Conservation (phyloP, 2,888 invertebrate genomes). For the Calameuta idolon region DNA sequence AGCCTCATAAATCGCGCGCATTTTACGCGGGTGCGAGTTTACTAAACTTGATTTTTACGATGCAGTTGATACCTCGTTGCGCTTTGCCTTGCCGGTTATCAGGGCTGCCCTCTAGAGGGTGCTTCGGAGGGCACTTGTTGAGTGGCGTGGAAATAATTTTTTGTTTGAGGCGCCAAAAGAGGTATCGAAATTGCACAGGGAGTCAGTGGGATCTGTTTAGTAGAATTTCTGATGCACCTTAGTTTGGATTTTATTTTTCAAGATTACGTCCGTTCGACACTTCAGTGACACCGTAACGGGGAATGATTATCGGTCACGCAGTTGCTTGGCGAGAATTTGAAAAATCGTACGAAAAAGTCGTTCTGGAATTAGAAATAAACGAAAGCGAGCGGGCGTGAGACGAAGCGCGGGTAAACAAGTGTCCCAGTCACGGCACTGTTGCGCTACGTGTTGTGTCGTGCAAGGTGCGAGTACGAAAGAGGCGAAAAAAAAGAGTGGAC, state of each 20-base stretch:
- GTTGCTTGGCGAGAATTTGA: neutral
- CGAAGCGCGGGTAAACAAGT: neutral
- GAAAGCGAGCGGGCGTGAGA: neutral
- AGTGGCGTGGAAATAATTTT: neutral
- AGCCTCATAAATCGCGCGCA: neutral
- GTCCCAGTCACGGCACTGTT: neutral
- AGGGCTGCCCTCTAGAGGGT: slow-evolving; percentile 25
- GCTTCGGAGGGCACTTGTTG: neutral
- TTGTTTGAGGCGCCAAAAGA: too few relatives aligned
- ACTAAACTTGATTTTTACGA: slow-evolving; percentile 36
- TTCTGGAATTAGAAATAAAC: neutral
- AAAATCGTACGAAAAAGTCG: neutral
- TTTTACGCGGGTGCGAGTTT: slow-evolving; percentile 30
- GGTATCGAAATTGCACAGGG: neutral
- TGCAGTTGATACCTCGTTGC: slow-evolving; percentile 43
- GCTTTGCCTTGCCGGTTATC: slow-evolving; percentile 38
- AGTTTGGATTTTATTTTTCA: neutral
- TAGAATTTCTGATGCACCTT: neutral
- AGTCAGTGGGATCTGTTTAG: neutral
- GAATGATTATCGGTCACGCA: neutral
- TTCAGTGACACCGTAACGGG: neutral
- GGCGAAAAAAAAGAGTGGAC: neutral
- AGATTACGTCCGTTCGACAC: neutral
- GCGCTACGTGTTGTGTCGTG: neutral
- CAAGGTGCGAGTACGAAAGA: neutral